A percentile compares a stretch with the other conserved stretches of the same genome.
phyloP scores from a whole-genome alignment of 2,113 vertebrate species.

The Calyptommatus sinebrachiatus region DNA sequence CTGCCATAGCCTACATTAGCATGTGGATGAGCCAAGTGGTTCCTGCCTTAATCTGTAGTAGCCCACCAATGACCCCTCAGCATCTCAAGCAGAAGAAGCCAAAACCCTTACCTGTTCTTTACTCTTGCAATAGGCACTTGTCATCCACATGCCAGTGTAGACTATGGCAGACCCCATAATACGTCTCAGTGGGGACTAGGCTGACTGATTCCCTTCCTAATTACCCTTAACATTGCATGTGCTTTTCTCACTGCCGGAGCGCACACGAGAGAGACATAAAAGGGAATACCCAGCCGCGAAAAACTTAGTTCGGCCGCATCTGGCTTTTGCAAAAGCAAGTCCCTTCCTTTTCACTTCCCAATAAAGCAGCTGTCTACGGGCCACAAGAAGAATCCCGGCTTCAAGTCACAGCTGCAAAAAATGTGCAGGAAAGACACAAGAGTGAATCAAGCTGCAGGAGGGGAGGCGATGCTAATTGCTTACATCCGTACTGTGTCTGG shows the following conservation, averaged over 20 bases:
- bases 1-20: no score
- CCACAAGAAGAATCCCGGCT: slow-evolving; percentile 36
- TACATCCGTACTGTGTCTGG: slow-evolving; percentile 27
- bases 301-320: slow-evolving; percentile 28
- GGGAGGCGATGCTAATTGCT: slow-evolving; percentile 25
- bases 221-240: accelerated
- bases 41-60: no score
- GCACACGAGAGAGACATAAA: slow-evolving; percentile 22
- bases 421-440: not conserved
- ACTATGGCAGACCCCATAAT: no score
- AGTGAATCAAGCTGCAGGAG: slow-evolving; percentile 25
- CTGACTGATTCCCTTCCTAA: no score
- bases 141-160: no score
- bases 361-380: slow-evolving; percentile 17
- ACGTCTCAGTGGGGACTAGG: no score
- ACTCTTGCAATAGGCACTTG: no score
- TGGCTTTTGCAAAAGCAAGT: slow-evolving; percentile 5
- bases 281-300: slow-evolving; percentile 10
- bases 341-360: slow-evolving; percentile 13
- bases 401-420: slow-evolving; percentile 22
- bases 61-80: no score
- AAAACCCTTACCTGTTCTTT: no score
- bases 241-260: not conserved
- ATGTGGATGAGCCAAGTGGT: no score
- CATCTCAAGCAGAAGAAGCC: no score